A percentile compares a stretch with the other conserved stretches of the same genome.
phyloP scores from a whole-genome alignment of 1,140 invertebrate species.

The Pentalonia nigronervosa region DNA sequence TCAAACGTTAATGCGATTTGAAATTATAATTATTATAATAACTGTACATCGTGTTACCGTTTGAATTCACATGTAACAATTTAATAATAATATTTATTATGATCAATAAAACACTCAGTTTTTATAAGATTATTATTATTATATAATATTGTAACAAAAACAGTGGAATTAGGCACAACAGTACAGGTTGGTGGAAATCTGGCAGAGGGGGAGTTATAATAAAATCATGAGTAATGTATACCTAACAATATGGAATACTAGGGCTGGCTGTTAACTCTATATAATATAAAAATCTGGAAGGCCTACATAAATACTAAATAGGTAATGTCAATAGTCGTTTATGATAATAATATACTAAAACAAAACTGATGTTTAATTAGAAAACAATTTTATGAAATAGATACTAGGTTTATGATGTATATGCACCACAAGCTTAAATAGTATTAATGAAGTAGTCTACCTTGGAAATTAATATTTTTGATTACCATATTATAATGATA shows the following conservation, averaged over 20 bases:
- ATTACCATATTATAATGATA: slow-evolving; percentile 19
- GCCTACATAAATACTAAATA: slow-evolving; percentile 35
- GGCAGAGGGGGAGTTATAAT: not conserved
- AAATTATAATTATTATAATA: slow-evolving; percentile 57
- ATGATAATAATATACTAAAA: not conserved
- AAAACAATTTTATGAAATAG: slow-evolving; percentile 15
- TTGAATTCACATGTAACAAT: slow-evolving; percentile 54
- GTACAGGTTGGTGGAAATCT: not conserved
- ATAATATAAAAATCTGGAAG: slow-evolving; percentile 9
- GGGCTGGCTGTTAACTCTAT: slow-evolving; percentile 4
- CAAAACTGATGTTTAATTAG: not conserved
- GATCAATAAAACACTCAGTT: slow-evolving; percentile 41
- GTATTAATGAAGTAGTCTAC: slow-evolving; percentile 22
- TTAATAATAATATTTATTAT: slow-evolving; percentile 51
- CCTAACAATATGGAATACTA: slow-evolving; percentile 37
- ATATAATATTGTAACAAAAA: slow-evolving; percentile 45
- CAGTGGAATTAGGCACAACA: slow-evolving; percentile 57
- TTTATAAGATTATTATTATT: slow-evolving; percentile 40
- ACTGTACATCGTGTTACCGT: slow-evolving; percentile 34
- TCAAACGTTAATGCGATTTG: slow-evolving; percentile 55
- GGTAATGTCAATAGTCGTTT: not conserved
- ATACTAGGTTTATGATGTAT: slow-evolving; percentile 13
- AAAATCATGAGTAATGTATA: not conserved
- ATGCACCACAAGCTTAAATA: slow-evolving; percentile 2
- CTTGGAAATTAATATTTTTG: slow-evolving; percentile 22